Evolutionary conservation across 1,140 invertebrate species (phyloP).

Genomic region (Tachypleus tridentatus): DNA sequence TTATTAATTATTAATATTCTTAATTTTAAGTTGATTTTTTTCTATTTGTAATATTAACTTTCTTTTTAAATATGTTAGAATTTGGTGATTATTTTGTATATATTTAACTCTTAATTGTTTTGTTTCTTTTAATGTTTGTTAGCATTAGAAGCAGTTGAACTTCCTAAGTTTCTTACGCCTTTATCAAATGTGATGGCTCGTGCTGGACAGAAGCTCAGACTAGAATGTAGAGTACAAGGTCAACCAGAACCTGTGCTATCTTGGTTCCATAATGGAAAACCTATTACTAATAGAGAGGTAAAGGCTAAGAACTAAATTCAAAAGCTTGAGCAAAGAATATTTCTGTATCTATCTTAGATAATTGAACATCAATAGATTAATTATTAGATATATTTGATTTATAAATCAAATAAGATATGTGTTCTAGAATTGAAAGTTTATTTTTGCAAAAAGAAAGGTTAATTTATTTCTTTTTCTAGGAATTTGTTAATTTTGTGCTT

Average conservation of each 20-base stretch:
- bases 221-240: conserved; percentile 48
- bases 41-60: too few species aligned
- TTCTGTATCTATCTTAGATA: too few species aligned
- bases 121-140: conserved; percentile 22
- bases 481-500: too few species aligned
- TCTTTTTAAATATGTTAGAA: neutral
- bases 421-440: too few species aligned
- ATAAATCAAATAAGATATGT: too few species aligned
- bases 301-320: conserved; percentile 31
- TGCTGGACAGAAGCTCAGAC: conserved; percentile 55
- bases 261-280: conserved; percentile 70
- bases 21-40: too few species aligned
- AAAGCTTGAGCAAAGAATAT: too few species aligned
- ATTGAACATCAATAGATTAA: too few species aligned
- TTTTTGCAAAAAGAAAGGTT: too few species aligned
- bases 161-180: conserved; percentile 41
- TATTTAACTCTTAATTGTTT: neutral
- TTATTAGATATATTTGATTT: too few species aligned
- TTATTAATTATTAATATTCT: too few species aligned
- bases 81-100: neutral
- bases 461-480: too few species aligned
- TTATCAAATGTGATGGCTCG: conserved; percentile 48
- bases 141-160: conserved; percentile 40
- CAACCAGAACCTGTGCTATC: conserved; percentile 38
- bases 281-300: conserved; percentile 68